Base-by-base conservation (phyloP, 2,797 vertebrate genomes). In the Aythya fuligula region DNA sequence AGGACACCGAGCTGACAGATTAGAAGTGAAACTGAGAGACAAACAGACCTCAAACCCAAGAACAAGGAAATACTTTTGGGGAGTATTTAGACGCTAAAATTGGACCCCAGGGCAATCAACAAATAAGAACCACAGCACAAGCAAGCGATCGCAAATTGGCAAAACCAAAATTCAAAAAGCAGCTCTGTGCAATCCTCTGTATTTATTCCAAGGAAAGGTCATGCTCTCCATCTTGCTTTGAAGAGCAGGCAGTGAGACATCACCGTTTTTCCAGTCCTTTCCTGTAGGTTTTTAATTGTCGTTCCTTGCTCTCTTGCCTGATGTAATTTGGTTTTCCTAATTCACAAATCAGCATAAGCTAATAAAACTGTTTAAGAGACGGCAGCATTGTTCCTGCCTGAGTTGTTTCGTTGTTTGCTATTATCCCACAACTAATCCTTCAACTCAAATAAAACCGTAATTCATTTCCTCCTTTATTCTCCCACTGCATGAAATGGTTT, bases 381-480 rank as follows among this genome's bases (percentile, higher is more conserved):
- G 0, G 80, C 36, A 96, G 71, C 8, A 6, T 7, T 89, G 81
- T 67, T 85, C 62, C 88, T 47, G 5, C 67, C 39, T 76, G 72
- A 51, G 89, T 85, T 77, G 74, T 92, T 89, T 86, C 51, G 2
- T 72, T 86, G 36, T 88, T 97, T 4, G 0, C 77, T 93, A 87
- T 80, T 87, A 90, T 89, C 74, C 73, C 81, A 71, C 72, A 96
- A 58, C 90, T 95, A 96, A 97, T 94, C 89, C 94, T 97, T 85
- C 89, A 87, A 90, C 85, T 88, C 85, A 92, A 86, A 90, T 91
- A 96, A 96, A 95, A 90, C 77, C 24, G 0, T 92, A 82, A 92
- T 91, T 95, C 85, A 94, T 93, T 96, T 95, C 91, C 83, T 91
- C 80, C 84, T 93, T 92, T 89, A 91, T 69, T 82, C 77, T 82